phyloP scores from a whole-genome alignment of 1,140 invertebrate genomes.

The Druon quercuslanigerum region DNA sequence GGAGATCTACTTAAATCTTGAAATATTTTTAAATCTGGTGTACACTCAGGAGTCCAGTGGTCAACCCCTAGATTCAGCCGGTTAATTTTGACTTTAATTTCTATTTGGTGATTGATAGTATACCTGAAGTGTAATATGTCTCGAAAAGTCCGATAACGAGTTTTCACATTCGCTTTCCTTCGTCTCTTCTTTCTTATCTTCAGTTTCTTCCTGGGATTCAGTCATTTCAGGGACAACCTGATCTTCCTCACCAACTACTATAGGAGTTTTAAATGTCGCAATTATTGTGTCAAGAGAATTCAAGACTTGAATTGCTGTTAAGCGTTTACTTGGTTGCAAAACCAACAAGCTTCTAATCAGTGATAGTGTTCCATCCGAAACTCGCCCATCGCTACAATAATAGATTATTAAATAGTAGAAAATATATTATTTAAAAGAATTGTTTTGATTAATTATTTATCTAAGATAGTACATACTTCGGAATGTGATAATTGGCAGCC shows the following conservation, averaged over 20 bases:
- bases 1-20: too few species aligned
- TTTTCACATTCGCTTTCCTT: conserved; percentile 37
- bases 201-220: conserved; percentile 55
- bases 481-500: conserved; percentile 81
- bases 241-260: conserved; percentile 59
- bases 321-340: conserved; percentile 77
- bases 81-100: background rate
- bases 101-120: conserved; percentile 4
- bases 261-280: conserved; percentile 69
- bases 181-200: conserved; percentile 48
- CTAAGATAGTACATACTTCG: conserved; percentile 74
- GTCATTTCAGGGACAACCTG: conserved; percentile 70
- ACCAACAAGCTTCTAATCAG: conserved; percentile 79
- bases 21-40: too few species aligned
- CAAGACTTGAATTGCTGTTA: conserved; percentile 79
- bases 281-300: conserved; percentile 75
- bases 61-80: background rate
- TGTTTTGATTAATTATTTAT: conserved; percentile 30
- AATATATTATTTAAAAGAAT: conserved; percentile 26
- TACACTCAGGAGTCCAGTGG: too few species aligned
- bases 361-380: conserved; percentile 76
- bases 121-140: conserved; percentile 51
- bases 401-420: conserved; percentile 20
- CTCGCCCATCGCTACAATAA: conserved; percentile 76
- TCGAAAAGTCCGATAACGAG: conserved; percentile 50